Evolutionary conservation across 2,113 vertebrate species (phyloP), one percentile per base, ranked within the genome.

Genomic region (Syrrhaptes paradoxus): DNA sequence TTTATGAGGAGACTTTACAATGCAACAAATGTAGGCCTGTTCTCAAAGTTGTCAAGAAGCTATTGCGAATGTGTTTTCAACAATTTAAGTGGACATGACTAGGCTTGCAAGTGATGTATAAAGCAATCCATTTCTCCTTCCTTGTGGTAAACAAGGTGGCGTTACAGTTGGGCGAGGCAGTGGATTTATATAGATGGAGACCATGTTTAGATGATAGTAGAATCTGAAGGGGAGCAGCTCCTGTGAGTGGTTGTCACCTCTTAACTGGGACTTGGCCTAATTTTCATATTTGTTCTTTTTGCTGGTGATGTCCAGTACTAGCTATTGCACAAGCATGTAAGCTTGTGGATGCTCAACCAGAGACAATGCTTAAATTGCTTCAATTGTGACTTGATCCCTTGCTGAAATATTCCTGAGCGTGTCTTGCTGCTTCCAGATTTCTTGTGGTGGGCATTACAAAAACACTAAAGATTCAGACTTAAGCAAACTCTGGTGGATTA

Each of bases 241-340:
- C 16, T 58, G 2, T 20, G 58, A 29, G 19, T 19, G 22, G 16
- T 59, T 61, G 12, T 22, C 8, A 2, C 15, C 22, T 43, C 14
- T 70, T 38, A n/a, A 71, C 6, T 45, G 22, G 16, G 11, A 29
- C 3, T 34, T 85, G 32, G 21, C 13, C 13, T 68, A 0, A 4
- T 34, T 55, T 86, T 36, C 1, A 1, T 78, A 10, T 46, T 77
- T 72, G 28, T 52, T 43, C 3, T 85, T 55, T 57, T 43, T 48
- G 13, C 22, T 82, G 17, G 1, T 78, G 36, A 14, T 62, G 21
- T 28, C 5, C 43, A 15, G 7, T 52, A 24, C 17, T 67, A 32
- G 4, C 66, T 82, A 71, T 4, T 70, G 20, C 4, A 74, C 8
- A 13, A 32, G 5, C 4, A 62, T 43, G 31, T 1, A 0, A 28